These are phyloP conservation scores for Pterois miles DNA, from an alignment of 2,797 vertebrate species.

Conservation along the genomic window DNA sequence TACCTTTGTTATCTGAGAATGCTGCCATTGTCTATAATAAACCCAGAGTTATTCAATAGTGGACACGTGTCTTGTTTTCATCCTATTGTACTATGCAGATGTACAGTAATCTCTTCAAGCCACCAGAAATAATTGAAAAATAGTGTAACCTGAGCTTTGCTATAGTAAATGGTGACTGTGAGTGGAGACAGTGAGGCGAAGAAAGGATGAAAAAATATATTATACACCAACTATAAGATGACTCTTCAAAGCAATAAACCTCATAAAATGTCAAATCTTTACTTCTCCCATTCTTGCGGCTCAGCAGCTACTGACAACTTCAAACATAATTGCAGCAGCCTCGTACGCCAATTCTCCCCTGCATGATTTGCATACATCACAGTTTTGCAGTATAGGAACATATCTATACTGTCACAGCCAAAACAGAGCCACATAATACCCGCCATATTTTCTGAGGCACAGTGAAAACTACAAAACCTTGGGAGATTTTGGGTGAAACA, in stretches of 20 bases:
- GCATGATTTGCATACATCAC: not conserved
- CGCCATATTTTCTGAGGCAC: not conserved
- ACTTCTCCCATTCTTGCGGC: conserved; percentile 9
- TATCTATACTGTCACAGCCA: not conserved
- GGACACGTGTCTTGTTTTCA: not conserved
- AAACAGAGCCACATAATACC: not conserved
- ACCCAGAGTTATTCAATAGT: not conserved
- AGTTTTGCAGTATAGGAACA: not conserved
- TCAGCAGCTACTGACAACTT: conserved; percentile 5
- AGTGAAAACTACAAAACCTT: not conserved
- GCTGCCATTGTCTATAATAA: conserved; percentile 5
- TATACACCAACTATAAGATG: conserved; percentile 1
- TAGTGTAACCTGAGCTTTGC: conserved; percentile 9
- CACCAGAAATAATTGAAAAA: conserved; percentile 9
- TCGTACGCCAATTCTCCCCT: not conserved
- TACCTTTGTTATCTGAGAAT: conserved; percentile 1
- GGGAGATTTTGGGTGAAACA: not conserved
- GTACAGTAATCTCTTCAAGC: not conserved
- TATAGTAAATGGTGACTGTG: not conserved
- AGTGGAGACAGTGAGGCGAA: not conserved
- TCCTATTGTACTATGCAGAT: not conserved
- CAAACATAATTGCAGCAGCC: not conserved
- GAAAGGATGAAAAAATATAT: not conserved
- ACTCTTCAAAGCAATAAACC: conserved; percentile 19
- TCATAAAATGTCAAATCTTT: not conserved